Percentiles rank a stretch among this genome's conserved stretches.
These are phyloP conservation scores for Mormyrus hasselquistii DNA, from an alignment of 2,797 vertebrate species.

Conservation along the genomic window DNA sequence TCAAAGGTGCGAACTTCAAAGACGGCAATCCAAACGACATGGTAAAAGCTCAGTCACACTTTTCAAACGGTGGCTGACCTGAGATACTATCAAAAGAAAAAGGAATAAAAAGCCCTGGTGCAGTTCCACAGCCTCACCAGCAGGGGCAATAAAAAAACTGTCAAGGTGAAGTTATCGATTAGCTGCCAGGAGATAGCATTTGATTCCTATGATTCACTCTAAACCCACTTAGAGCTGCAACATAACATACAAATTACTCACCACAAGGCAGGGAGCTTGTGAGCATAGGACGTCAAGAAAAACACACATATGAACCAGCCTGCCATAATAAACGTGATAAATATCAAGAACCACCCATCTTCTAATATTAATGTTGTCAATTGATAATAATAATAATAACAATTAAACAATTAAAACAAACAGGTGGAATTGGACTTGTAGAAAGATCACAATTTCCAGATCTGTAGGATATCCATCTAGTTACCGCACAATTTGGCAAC, in stretches of 20 bases:
- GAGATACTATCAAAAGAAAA: conserved; percentile 22
- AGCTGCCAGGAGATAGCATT: conserved; percentile 28
- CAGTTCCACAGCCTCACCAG: neutral
- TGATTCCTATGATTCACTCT: conserved; percentile 29
- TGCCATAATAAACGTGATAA: neutral
- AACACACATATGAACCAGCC: neutral
- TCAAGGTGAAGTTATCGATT: conserved; percentile 36
- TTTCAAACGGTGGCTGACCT: neutral
- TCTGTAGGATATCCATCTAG: neutral
- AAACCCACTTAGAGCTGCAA: neutral
- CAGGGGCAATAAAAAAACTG: conserved; percentile 7
- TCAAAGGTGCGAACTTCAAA: neutral
- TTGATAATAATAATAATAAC: neutral
- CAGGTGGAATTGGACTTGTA: neutral
- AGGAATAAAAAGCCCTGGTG: neutral
- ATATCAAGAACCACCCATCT: neutral
- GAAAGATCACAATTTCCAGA: neutral
- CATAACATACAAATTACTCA: neutral
- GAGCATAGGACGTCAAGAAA: neutral
- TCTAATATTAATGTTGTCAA: neutral
- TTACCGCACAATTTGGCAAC: neutral
- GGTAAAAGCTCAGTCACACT: neutral
- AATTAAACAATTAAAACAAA: neutral
- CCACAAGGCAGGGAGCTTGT: neutral
- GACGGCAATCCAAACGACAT: neutral